Base-by-base conservation (phyloP, 2,797 vertebrate species). In the Zonotrichia albicollis region DNA sequence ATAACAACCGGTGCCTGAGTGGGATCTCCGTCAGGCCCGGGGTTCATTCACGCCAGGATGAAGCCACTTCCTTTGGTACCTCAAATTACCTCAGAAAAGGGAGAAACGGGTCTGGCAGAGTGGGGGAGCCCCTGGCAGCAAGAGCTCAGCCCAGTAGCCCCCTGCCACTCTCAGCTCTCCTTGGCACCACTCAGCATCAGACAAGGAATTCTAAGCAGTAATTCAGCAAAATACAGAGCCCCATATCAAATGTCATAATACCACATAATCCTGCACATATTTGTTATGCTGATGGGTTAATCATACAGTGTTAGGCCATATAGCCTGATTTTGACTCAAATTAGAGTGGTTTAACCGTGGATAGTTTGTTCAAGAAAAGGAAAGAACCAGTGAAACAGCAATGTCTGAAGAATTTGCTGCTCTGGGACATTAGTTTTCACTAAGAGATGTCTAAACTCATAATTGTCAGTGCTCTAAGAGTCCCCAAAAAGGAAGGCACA, bases 61-160 rank as follows among this genome's bases (percentile, higher is more conserved):
- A 78, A 73, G 42, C 7, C 9, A 17, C 14, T 79, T 73, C 21
- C 30, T 10, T 16, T 16, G 46, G 48, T 10, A 50, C 15, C 48
- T 55, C 34, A 43, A 54, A 46, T 62, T 57, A 38, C 36, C 34
- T 46, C 43, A 73, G 22, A 16, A 54, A 62, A 51, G 21, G 17
- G 16, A 50, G 26, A 62, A 72, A 40, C 1, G 5, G 38, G 14
- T 8, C 16, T 57, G 29, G 22, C 13, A 50, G 27, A 50, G 25
- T 6, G 9, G 75, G 26, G 26, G 40, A 43, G 5, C 34, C 34
- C 34, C 16, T 13, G 9, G 16, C 32, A 57, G 13, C 17, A 48
- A 29, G 5, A 26, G 22, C n/a, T 84, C 23, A 40, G 25, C 14
- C 55, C 38, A 38, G 13, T 1, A 2, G 5, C 6, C 2, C 0